Conservation (phyloP, 2,113 vertebrate genomes). For the Gnathonemus longibarbis region DNA sequence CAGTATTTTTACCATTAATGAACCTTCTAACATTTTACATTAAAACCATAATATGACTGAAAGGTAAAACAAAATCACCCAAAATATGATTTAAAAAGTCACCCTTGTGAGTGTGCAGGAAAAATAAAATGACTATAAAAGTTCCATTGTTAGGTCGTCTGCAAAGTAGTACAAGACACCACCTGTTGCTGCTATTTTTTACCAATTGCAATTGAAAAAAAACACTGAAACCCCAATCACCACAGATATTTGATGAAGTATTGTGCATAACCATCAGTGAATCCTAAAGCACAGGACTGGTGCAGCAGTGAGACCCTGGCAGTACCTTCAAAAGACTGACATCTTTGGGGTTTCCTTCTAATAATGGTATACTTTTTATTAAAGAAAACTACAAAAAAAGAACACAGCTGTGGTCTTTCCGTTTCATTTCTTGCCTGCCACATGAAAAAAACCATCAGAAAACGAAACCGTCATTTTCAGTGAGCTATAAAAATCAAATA, state of each 20-base stretch:
- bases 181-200: background rate
- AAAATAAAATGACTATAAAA: background rate
- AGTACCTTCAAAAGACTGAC: background rate
- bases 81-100: background rate
- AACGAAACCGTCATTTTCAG: background rate
- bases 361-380: background rate
- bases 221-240: background rate
- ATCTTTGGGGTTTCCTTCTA: conserved; percentile 6
- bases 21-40: background rate
- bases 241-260: background rate
- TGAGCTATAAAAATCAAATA: background rate
- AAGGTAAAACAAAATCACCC: background rate
- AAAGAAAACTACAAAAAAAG: background rate
- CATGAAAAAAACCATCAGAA: background rate
- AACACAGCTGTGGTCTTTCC: background rate
- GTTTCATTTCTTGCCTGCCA: background rate
- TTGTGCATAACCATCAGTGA: background rate
- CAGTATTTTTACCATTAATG: background rate
- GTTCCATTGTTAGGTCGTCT: background rate
- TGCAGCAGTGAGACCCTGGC: background rate
- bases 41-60: background rate
- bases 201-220: background rate
- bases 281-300: background rate
- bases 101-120: background rate
- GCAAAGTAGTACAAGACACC: background rate